Base-by-base conservation (phyloP, 2,113 vertebrate genomes). In the Anguilla rostrata region DNA sequence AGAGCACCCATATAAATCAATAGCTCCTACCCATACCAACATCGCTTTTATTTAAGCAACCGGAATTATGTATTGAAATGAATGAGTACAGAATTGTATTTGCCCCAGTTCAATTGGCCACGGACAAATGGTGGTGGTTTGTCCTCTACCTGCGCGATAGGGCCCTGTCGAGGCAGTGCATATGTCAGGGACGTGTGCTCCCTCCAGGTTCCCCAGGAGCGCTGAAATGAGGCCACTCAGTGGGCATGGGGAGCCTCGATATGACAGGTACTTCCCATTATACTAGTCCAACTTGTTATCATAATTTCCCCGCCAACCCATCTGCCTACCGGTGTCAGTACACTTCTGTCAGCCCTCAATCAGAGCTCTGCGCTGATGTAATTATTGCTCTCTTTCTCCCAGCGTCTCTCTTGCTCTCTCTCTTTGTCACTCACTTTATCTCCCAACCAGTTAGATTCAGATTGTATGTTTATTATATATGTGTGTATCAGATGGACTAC, bases 231-330 rank as follows among this genome's bases (percentile, higher is more conserved):
- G 49, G 39, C 83, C 26, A 16, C 39, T 80, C 83, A 79, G n/a
- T 26, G 11, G 26, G 9, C 5, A 63, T 4, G 34, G n/a, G 39
- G 49, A 26, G 39, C 41, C 29, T 46, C 18, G 34, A 80, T 9
- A 29, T 84, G 83, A 84, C 82, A 84, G n/a, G 6, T 49, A 46
- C 85, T 80, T 86, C 79, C 56, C 40, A 82, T 82, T 71, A 86
- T 40, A 41, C 85, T 22, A 29, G 75, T 84, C 75, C 22, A 16
- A 81, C 75, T 84, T 84, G 75, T 87, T 84, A 43, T 53, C 14
- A 49, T 49, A 66, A 87, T 84, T 84, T 34, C 60, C 53, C 78
- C 39, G 1, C 18, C 39, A 22, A 63, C 85, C 9, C 26, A 34
- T 81, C 83, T 63, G 29, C 39, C 22, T 49, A 82, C 86, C 40